Conservation (phyloP, 2,113 vertebrate genomes). For the Nothoprocta perdicaria region DNA sequence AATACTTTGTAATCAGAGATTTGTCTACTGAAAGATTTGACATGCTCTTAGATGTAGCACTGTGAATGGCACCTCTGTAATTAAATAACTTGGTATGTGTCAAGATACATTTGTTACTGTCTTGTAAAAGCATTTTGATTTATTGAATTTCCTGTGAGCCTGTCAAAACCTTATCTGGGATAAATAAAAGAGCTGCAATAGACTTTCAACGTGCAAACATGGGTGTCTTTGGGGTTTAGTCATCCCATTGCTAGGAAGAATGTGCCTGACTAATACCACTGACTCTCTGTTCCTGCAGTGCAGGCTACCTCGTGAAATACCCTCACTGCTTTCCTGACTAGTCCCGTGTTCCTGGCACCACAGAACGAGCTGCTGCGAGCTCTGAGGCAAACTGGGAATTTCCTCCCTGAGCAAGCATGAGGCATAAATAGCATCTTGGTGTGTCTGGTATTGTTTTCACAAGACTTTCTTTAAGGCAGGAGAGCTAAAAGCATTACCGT, state of each 20-base stretch:
- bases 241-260: conserved; percentile 36
- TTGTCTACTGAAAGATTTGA: conserved; percentile 50
- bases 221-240: conserved; percentile 48
- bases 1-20: conserved; percentile 57
- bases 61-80: conserved; percentile 57
- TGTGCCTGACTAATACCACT: conserved; percentile 8
- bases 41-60: conserved; percentile 49
- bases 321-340: neutral
- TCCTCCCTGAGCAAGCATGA: neutral
- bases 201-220: conserved; percentile 16
- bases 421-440: neutral
- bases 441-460: neutral
- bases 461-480: neutral
- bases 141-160: conserved; percentile 55
- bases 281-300: conserved; percentile 39
- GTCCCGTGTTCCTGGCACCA: neutral
- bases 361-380: neutral
- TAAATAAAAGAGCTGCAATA: conserved; percentile 50
- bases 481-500: neutral
- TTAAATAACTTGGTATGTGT: conserved; percentile 60
- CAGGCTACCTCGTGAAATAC: conserved; percentile 13
- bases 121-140: conserved; percentile 71
- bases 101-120: conserved; percentile 67
- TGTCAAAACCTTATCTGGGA: conserved; percentile 66
- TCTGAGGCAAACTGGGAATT: neutral